Conservation (phyloP, 2,888 invertebrate species). For the Germaria angustata region DNA sequence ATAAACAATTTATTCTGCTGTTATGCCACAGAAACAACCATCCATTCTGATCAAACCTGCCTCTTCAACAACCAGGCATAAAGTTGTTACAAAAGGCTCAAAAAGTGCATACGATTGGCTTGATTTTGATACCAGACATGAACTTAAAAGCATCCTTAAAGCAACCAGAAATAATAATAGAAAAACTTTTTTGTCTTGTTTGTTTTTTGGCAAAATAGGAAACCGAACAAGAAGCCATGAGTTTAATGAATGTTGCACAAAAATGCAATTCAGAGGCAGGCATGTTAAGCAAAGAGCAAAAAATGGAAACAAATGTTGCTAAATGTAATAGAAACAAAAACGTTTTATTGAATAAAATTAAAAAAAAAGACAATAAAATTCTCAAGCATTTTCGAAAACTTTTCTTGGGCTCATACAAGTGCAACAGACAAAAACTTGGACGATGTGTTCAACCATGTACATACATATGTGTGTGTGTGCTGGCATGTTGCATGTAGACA, state of each 20-base stretch:
- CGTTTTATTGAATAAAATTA: conserved; percentile 16
- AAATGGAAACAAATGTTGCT: conserved; percentile 18
- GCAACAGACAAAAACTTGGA: background rate
- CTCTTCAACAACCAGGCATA: background rate
- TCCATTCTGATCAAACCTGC: background rate
- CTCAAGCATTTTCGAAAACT: background rate
- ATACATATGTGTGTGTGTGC: background rate
- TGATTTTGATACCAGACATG: background rate
- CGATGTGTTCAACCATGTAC: background rate
- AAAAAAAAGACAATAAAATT: conserved; percentile 22
- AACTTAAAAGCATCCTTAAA: background rate
- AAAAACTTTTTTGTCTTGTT: conserved; percentile 25
- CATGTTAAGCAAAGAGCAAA: conserved; percentile 6
- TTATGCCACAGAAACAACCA: too few species aligned
- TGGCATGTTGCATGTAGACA: conserved; percentile 44
- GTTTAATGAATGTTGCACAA: conserved; percentile 23
- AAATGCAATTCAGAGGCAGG: background rate
- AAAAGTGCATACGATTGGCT: background rate
- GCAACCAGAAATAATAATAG: conserved; percentile 5
- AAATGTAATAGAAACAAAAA: conserved; percentile 17
- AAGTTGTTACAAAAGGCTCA: background rate
- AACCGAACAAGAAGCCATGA: conserved; percentile 20
- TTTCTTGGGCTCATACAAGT: background rate
- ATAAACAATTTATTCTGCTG: too few species aligned
- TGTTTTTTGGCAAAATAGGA: conserved; percentile 6